Base-by-base conservation (phyloP, 2,113 vertebrate genomes). In the Rhynchomys soricoides region DNA sequence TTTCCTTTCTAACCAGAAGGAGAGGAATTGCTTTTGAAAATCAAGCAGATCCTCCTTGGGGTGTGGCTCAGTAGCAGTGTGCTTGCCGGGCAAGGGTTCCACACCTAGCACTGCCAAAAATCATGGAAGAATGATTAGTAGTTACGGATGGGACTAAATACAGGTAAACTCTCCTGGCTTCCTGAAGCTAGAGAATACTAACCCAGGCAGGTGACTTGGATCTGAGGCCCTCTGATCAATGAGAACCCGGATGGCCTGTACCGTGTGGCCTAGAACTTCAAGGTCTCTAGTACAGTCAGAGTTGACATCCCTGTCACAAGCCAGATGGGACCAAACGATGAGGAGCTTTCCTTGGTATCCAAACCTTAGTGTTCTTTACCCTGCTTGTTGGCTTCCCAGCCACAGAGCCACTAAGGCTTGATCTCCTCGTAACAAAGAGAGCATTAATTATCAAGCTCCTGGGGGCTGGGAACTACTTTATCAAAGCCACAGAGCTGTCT, bases 361-460 rank as follows among this genome's bases (percentile, higher is more conserved):
- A 79, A 1, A 17, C 7, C 22, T 43, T 50, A 3, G 81, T 43
- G 94, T 45, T 68, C 55, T 55, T 19, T 74, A 64, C 40, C 81
- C 57, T 79, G 22, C 45, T 55, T 73, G 19, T 31, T 37, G 77
- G 75, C 66, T 81, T 92, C 86, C 85, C 4, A 6, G 79, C 74
- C 77, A 77, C 24, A 43, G 22, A 81, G 45, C 50, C 52, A 74
- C 6, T 0, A 71, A 93, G 82, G 45, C 52, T 48, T 17, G 19
- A 85, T 71, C n/a, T 75, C 74, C 50, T 6, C 0, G 5, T 34
- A 34, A 45, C 62, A 82, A 22, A 21, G 82, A 89, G 81, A 89
- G 70, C 74, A 57, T 75, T 95, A 90, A 95, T 97, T 90, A 90
- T 66, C 86, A 21, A 59, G 83, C 24, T 81, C 34, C 83, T 19